A percentile compares a stretch with the other conserved stretches of the same genome.
These are phyloP conservation scores for Sceloporus tristichus DNA, from an alignment of 2,113 vertebrate species.

Conservation along the genomic window DNA sequence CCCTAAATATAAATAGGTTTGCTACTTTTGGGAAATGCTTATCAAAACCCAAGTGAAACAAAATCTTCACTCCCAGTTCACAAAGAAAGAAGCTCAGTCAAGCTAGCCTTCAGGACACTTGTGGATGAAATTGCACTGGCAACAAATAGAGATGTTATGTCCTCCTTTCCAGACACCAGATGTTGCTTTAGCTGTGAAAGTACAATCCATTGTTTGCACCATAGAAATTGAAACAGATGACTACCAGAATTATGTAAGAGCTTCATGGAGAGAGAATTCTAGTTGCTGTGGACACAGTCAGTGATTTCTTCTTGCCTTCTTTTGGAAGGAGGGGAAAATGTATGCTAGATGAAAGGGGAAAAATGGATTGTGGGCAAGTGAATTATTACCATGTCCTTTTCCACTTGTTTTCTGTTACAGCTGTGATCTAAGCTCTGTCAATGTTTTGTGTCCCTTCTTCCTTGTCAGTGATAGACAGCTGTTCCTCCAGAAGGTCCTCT, in stretches of 20 bases:
- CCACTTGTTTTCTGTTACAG: neutral
- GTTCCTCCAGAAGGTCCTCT: slow-evolving; percentile 30
- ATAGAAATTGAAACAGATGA: neutral
- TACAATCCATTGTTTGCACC: neutral
- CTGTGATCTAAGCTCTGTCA: slow-evolving; percentile 19
- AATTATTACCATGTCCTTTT: neutral
- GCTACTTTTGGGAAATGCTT: neutral
- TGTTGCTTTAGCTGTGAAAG: neutral
- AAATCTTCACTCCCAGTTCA: neutral
- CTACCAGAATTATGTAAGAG: slow-evolving; percentile 1
- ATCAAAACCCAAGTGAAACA: neutral
- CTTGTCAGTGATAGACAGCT: slow-evolving; percentile 2
- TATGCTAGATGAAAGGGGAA: neutral
- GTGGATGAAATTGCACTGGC: neutral
- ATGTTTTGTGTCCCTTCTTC: slow-evolving; percentile 1
- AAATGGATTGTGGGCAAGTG: neutral
- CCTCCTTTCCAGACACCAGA: slow-evolving; percentile 4
- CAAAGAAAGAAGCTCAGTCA: neutral
- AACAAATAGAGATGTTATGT: neutral
- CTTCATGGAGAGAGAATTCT: neutral
- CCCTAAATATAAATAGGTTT: too few species aligned
- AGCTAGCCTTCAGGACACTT: neutral
- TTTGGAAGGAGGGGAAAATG: neutral
- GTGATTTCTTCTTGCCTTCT: neutral
- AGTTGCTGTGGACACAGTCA: neutral